phyloP scores from a whole-genome alignment of 2,113 vertebrate species.

The Zosterops hypoxanthus region DNA sequence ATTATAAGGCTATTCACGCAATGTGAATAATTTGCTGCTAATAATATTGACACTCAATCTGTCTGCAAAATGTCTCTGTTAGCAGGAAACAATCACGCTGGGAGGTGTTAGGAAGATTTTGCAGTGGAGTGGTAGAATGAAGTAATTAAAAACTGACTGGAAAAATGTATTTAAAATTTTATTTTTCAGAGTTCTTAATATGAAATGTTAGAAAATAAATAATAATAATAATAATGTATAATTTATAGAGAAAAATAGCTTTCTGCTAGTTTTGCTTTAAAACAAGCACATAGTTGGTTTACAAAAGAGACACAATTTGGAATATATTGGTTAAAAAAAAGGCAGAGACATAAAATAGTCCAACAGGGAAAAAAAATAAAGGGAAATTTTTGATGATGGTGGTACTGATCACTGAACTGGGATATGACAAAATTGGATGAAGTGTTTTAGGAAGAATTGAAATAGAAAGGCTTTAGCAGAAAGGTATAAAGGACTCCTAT shows the following conservation, averaged over 20 bases:
- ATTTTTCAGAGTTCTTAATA: background rate
- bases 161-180: background rate
- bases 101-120: slow-evolving; percentile 53
- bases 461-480: background rate
- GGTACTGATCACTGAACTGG: background rate
- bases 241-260: background rate
- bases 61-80: slow-evolving; percentile 56
- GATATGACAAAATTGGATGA: background rate
- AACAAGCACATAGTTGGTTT: background rate
- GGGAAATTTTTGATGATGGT: background rate
- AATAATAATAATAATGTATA: background rate
- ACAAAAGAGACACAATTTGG: background rate
- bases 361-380: background rate
- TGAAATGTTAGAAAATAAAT: background rate
- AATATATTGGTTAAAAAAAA: background rate
- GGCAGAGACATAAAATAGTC: background rate
- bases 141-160: background rate
- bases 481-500: background rate
- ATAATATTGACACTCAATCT: slow-evolving; percentile 65
- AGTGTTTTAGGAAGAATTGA: background rate
- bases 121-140: background rate
- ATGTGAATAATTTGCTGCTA: slow-evolving; percentile 65
- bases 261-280: background rate
- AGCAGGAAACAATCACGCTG: slow-evolving; percentile 35
- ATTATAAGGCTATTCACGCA: slow-evolving; percentile 47